Evolutionary conservation across 2,888 invertebrate genomes (phyloP), one percentile per base, ranked within the genome.

Genomic region (Xanthostigma xanthostigma): DNA sequence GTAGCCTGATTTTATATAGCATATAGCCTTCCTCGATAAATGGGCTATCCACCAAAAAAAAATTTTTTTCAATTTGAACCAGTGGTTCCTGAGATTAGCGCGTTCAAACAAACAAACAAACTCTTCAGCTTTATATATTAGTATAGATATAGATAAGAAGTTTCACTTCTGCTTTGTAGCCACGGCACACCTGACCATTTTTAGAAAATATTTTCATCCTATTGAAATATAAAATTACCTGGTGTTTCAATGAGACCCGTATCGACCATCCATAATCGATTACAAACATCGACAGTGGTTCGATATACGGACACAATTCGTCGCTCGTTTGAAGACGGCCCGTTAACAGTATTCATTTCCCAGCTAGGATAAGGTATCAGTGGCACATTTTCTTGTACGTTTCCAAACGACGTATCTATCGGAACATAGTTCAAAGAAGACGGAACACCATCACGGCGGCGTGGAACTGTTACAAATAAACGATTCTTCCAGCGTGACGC

Each of bases 191-290:
- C 27, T 27, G 6, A 27, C 27, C 6, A 6, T 27, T 27, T 27
- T 27, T 27, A 3, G 2, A 27, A 27, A 27, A 27, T 27, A 27
- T 6, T 27, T 6, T 6, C 6, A 6, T 27, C 27, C 27, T 27
- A 27, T 27, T 27, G 27, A 27, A 27, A 27, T 5, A 57, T 59
- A 9, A 54, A 58, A 59, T 69, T 63, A 75, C 84, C 74, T 45
- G 79, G 75, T 57, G 79, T 73, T 61, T 86, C 83, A 47, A 82
- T 61, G 37, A 80, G 62, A 2, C 88, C 88, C 0, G 84, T 83
- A 58, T 88, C 88, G 1, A 87, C 75, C 59, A 84, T 80, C 88
- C 88, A 89, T 2, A 89, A 68, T 6, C 87, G 66, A 41, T 80
- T 77, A 55, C 87, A 89, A 2, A 65, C 63, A 60, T 89, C 89